phyloP scores from a whole-genome alignment of 2,113 vertebrate genomes.

The Romanogobio albipinnatus region DNA sequence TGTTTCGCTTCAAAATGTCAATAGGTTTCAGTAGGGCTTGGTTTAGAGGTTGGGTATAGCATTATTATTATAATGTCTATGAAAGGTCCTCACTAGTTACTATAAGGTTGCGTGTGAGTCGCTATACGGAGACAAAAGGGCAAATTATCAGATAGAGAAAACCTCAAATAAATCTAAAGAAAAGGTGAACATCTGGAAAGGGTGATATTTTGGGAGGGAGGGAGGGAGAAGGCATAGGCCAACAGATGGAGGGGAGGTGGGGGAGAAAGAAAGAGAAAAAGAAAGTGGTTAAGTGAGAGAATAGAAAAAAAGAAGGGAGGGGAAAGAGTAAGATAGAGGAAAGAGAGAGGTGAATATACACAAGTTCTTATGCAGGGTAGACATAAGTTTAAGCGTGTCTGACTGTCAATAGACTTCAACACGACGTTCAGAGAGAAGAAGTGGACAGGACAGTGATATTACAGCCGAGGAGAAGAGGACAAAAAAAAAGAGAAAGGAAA shows the following conservation, averaged over 20 bases:
- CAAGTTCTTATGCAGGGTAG: conserved; percentile 16
- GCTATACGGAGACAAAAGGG: background rate
- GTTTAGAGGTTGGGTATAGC: background rate
- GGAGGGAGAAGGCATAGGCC: conserved; percentile 19
- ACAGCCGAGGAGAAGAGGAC: background rate
- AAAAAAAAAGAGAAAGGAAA: conserved; percentile 13
- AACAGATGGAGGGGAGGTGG: conserved; percentile 3
- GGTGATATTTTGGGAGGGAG: conserved; percentile 60
- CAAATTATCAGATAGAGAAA: background rate
- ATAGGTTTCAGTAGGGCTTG: background rate
- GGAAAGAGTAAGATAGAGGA: conserved; percentile 30
- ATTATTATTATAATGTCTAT: background rate
- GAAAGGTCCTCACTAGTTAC: background rate
- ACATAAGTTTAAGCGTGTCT: conserved; percentile 49
- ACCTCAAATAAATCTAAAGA: background rate
- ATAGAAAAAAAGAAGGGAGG: conserved; percentile 6
- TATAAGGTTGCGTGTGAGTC: background rate
- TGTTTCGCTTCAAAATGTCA: conserved; percentile 15
- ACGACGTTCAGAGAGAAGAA: conserved; percentile 33
- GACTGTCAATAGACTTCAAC: background rate
- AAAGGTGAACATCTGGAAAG: conserved; percentile 56
- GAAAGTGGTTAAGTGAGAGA: conserved; percentile 25
- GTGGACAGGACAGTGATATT: background rate
- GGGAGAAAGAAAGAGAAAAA: conserved; percentile 1
- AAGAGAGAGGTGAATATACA: conserved; percentile 9